Percentiles rank a stretch among this genome's conserved stretches.
Conservation (phyloP, 2,888 invertebrate genomes). For the Aethes cnicana region DNA sequence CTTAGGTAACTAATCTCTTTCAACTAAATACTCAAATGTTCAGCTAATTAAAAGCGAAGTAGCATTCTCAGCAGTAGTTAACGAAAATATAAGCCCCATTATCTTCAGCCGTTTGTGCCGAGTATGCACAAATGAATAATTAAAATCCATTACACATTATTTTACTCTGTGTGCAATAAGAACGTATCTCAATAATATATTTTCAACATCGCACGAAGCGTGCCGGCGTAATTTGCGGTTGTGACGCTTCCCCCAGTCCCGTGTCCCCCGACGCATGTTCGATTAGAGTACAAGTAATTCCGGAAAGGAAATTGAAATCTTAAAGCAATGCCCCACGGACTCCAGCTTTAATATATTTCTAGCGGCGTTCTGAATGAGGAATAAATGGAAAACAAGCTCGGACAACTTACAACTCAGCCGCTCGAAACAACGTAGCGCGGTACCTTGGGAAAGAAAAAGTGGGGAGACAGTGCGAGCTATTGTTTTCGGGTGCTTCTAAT, state of each 20-base stretch:
- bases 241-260: conserved; percentile 52
- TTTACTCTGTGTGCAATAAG: conserved; percentile 49
- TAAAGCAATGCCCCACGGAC: conserved; percentile 78
- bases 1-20: no score
- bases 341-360: conserved; percentile 57
- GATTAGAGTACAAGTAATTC: conserved; percentile 81
- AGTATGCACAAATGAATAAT: conserved; percentile 44
- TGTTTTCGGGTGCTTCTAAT: conserved; percentile 40
- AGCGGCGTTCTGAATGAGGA: conserved; percentile 54
- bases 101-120: conserved; percentile 9
- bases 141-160: conserved; percentile 56
- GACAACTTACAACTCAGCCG: conserved; percentile 36
- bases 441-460: conserved; percentile 18
- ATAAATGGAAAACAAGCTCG: conserved; percentile 69
- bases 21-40: no score
- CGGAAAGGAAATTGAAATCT: conserved; percentile 82
- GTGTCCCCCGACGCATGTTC: conserved; percentile 77
- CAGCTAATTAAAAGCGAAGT: background rate
- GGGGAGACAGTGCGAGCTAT: conserved; percentile 8
- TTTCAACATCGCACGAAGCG: conserved; percentile 76
- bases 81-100: conserved; percentile 18
- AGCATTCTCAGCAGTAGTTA: background rate
- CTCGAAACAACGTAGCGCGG: conserved; percentile 30
- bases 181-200: conserved; percentile 69
- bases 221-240: conserved; percentile 76